Conservation (phyloP, 2,797 vertebrate species). For the Hydrolagus colliei region DNA sequence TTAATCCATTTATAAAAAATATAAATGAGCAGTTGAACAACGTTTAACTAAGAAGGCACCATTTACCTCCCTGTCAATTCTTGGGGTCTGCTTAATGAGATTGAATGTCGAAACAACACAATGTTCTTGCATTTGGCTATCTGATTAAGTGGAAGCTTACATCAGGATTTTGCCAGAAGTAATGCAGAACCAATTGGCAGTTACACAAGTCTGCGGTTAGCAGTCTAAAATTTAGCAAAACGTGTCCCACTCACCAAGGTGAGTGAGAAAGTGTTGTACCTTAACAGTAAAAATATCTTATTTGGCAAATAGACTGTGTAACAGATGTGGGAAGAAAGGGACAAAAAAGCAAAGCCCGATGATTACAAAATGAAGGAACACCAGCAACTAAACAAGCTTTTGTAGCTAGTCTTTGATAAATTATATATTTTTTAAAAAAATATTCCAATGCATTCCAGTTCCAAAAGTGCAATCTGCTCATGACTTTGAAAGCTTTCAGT, state of each 20-base stretch:
- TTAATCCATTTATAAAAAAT: not conserved
- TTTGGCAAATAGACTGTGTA: not conserved
- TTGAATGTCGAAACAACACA: not conserved
- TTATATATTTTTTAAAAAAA: conserved; percentile 81
- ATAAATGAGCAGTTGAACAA: not conserved
- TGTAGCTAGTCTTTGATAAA: conserved; percentile 48
- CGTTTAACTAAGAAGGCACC: not conserved
- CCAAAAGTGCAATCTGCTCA: conserved; percentile 86
- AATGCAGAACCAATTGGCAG: not conserved
- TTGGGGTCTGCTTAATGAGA: not conserved
- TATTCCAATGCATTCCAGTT: conserved; percentile 73
- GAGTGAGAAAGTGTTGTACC: not conserved
- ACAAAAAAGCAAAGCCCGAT: not conserved
- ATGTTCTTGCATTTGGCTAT: not conserved
- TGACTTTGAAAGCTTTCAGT: conserved; percentile 79
- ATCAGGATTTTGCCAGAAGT: not conserved
- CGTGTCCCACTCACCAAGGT: not conserved
- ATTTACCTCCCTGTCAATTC: not conserved
- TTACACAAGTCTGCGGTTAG: not conserved
- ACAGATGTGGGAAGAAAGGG: not conserved
- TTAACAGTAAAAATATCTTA: not conserved
- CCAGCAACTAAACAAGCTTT: conserved; percentile 12
- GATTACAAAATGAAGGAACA: conserved; percentile 27
- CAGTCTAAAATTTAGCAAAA: conserved; percentile 18
- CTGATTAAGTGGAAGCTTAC: not conserved